A percentile compares a stretch with the other conserved stretches of the same genome.
These are phyloP conservation scores for Hemitrygon akajei DNA, from an alignment of 2,797 vertebrate species.

Conservation along the genomic window DNA sequence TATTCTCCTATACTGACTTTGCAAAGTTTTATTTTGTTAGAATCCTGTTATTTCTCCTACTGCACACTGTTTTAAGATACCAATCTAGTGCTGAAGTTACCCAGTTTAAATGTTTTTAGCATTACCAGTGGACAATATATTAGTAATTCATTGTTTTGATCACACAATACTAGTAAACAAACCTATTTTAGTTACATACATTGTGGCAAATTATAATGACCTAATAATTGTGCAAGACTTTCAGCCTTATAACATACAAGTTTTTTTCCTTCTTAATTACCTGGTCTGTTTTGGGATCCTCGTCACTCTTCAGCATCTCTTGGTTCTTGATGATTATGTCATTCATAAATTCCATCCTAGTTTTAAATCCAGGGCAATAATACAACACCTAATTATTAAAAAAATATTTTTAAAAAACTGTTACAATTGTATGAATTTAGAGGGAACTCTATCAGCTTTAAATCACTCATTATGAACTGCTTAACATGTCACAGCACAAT, in stretches of 20 bases:
- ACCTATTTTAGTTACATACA: background rate
- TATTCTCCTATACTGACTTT: background rate
- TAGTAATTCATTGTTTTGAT: background rate
- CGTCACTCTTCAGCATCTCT: slow-evolving; percentile 65
- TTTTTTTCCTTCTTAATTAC: slow-evolving; percentile 44
- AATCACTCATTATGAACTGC: background rate
- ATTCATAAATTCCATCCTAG: slow-evolving; percentile 77
- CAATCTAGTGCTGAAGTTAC: background rate
- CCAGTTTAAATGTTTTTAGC: background rate
- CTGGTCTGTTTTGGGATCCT: slow-evolving; percentile 58
- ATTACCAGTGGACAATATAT: background rate
- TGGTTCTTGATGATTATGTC: slow-evolving; percentile 68
- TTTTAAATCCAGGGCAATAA: slow-evolving; percentile 90
- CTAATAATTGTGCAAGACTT: background rate
- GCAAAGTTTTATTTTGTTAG: background rate
- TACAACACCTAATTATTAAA: slow-evolving; percentile 72
- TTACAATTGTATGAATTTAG: background rate
- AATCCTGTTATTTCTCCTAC: background rate
- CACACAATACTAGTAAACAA: background rate
- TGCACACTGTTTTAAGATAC: background rate
- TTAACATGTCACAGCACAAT: background rate
- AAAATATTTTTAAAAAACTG: slow-evolving; percentile 30
- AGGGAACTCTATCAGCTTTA: background rate
- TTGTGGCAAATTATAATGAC: background rate
- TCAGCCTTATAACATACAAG: background rate